Base-by-base conservation (phyloP, 2,113 vertebrate genomes). In the Polypterus senegalus region DNA sequence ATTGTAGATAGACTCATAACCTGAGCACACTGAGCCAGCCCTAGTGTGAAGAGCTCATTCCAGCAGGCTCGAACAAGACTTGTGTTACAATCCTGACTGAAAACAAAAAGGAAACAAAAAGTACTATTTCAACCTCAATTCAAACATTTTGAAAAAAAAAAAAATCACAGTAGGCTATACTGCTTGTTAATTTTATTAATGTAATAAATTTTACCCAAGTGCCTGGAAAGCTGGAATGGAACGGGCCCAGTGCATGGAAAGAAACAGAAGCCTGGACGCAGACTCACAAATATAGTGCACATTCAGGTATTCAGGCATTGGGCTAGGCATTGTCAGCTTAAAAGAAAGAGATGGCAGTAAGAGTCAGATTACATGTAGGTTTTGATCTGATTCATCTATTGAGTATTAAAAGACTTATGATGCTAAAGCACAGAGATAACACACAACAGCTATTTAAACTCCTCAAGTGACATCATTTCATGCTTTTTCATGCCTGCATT, bases 201-300 rank as follows among this genome's bases (percentile, higher is more conserved):
- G 54, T 55, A 56, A 9, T 47, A 10, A 11, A 57, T 72, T 88
- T 89, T 74, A 99, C 96, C 96, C 96, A 9, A 99, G 91, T 69
- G 93, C 94, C 64, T 91, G 91, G 78, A 99, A 99, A 53, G 96
- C 94, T 54, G 96, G 93, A 67, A 99, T 99, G 67, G 94, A 99
- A 64, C 96, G 86, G 3, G 96, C 94, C 96, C 96, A 99, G 82
- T 99, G 96, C 96, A 99, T 99, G 66, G 96, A 99, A 48, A 98
- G 93, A 76, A 99, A 99, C 59, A 99, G 92, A 49, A 99, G 87
- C 48, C 96, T 91, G 53, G 96, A 99, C 0, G 95, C 96, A 5
- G 96, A 99, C 79, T 99, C 96, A 52, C 96, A 99, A 81, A 99
- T 99, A 79, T 97, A 99, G 77, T 99, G 96, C 45, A 99, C 95